Evolutionary conservation across 1,140 invertebrate genomes (phyloP).

Genomic region (Plectrocnemia conspersa): DNA sequence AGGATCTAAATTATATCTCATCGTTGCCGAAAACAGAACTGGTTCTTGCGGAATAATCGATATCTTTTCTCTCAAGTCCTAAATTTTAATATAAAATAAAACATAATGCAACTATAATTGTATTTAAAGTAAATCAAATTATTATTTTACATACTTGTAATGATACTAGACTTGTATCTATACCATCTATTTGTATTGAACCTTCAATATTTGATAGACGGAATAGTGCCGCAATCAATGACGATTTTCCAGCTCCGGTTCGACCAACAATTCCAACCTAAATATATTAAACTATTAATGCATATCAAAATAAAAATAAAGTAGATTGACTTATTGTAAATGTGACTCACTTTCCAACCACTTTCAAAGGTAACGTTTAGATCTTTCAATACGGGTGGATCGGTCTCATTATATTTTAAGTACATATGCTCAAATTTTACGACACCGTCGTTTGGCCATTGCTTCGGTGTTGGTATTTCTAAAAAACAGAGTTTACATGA

Average conservation of each 20-base stretch:
- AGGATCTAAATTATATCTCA: slow-evolving; percentile 82
- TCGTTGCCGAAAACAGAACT: slow-evolving; percentile 61
- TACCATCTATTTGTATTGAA: slow-evolving; percentile 49
- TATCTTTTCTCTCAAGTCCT: slow-evolving; percentile 54
- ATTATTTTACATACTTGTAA: slow-evolving; percentile 41
- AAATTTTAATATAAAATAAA: slow-evolving; percentile 33
- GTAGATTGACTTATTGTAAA: background rate
- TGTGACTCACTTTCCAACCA: slow-evolving; percentile 54
- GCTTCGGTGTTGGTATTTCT: slow-evolving; percentile 39
- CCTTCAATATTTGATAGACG: slow-evolving; percentile 59
- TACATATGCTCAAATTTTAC: slow-evolving; percentile 58
- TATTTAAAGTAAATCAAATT: background rate
- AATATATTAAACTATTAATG: slow-evolving; percentile 8
- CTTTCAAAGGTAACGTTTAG: slow-evolving; percentile 53
- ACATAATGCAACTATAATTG: background rate
- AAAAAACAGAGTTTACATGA: no score
- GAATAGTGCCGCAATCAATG: slow-evolving; percentile 71
- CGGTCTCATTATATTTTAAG: slow-evolving; percentile 56
- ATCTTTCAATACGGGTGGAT: slow-evolving; percentile 61
- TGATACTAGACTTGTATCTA: slow-evolving; percentile 49
- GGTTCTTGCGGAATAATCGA: slow-evolving; percentile 70
- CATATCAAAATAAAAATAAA: background rate
- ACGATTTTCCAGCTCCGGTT: slow-evolving; percentile 83
- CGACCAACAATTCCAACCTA: slow-evolving; percentile 72
- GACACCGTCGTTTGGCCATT: slow-evolving; percentile 48